Percentiles rank a stretch among this genome's conserved stretches.
Conservation (phyloP, 2,113 vertebrate species). For the Ceyx melanurus region DNA sequence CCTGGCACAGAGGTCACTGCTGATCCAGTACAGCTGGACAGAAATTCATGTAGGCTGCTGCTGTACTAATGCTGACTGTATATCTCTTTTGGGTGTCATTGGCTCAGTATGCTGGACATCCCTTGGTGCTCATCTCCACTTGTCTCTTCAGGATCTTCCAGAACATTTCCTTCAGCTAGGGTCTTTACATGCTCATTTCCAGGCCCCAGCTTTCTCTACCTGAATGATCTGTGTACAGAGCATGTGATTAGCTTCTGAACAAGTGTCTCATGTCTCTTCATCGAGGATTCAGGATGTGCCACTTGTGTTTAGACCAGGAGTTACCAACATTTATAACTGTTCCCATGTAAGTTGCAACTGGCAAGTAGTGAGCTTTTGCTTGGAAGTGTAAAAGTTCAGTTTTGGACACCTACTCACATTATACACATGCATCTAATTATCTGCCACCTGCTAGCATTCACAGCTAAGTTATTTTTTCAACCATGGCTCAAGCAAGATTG, state of each 20-base stretch:
- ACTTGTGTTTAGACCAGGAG: background rate
- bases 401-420: background rate
- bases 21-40: rapidly evolving
- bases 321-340: background rate
- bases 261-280: background rate
- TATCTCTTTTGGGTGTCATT: background rate
- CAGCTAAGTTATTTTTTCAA: background rate
- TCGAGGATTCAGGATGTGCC: background rate
- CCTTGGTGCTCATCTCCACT: background rate
- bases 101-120: background rate
- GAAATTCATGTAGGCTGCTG: background rate
- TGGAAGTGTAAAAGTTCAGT: background rate
- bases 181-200: background rate
- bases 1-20: background rate
- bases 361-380: background rate
- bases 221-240: background rate
- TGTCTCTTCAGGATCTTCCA: background rate
- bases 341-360: background rate
- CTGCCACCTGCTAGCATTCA: background rate
- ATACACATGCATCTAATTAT: background rate
- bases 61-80: background rate
- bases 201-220: background rate
- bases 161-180: background rate
- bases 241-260: background rate
- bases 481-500: background rate